phyloP scores from a whole-genome alignment of 2,888 invertebrate species.

The Epistrophe eligans region DNA sequence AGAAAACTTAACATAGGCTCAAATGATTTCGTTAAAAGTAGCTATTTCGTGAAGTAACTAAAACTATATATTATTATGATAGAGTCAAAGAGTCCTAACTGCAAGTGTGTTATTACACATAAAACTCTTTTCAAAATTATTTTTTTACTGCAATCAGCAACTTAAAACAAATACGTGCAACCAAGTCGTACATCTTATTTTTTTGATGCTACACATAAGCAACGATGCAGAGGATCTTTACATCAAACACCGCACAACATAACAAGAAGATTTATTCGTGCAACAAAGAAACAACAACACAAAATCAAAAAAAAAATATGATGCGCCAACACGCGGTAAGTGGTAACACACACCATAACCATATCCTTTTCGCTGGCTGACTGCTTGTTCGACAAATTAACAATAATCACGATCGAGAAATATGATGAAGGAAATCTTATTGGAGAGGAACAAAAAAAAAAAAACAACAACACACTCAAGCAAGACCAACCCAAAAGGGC shows the following conservation, averaged over 20 bases:
- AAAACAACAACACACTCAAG: neutral
- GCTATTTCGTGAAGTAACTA: too few relatives aligned
- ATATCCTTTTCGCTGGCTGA: slow-evolving; percentile 65
- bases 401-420: slow-evolving; percentile 69
- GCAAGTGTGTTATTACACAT: too few relatives aligned
- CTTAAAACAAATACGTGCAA: neutral
- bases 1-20: too few relatives aligned
- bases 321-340: slow-evolving; percentile 68
- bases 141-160: too few relatives aligned
- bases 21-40: too few relatives aligned
- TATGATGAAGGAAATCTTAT: neutral
- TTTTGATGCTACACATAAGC: neutral
- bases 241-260: slow-evolving; percentile 54
- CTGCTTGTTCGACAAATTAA: slow-evolving; percentile 75
- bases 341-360: slow-evolving; percentile 69
- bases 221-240: slow-evolving; percentile 29
- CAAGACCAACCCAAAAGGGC: slow-evolving; percentile 33
- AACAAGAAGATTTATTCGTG: slow-evolving; percentile 67
- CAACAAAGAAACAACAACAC: slow-evolving; percentile 20
- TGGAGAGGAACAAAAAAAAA: neutral
- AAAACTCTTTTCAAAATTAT: too few relatives aligned
- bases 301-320: slow-evolving; percentile 19
- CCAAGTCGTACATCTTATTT: neutral
- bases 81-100: too few relatives aligned
- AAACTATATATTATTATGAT: too few relatives aligned